These are phyloP conservation scores for Notarius quadriscutis DNA, from an alignment of 2,113 vertebrate species.

Conservation along the genomic window DNA sequence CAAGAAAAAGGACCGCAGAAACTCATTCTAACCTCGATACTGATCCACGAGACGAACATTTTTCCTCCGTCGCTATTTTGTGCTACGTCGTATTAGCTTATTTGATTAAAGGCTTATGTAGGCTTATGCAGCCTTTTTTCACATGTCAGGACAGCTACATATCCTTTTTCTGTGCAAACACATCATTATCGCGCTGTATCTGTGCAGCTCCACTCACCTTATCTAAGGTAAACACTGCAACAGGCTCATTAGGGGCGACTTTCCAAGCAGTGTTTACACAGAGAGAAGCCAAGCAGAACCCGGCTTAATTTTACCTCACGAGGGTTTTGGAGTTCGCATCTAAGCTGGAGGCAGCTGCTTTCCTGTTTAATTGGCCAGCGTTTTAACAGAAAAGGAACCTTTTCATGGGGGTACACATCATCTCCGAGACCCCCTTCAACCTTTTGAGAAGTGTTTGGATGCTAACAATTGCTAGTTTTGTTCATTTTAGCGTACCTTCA, in stretches of 20 bases:
- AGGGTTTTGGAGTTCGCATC: conserved; percentile 17
- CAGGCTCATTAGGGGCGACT: conserved; percentile 82
- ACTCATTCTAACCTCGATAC: background rate
- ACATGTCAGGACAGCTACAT: conserved; percentile 41
- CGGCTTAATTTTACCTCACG: conserved; percentile 13
- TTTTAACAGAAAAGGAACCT: conserved; percentile 3
- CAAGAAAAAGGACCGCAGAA: background rate
- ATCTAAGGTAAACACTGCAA: conserved; percentile 94
- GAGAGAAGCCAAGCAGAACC: conserved; percentile 38
- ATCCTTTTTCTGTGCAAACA: conserved; percentile 78
- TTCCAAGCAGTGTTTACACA: conserved; percentile 80
- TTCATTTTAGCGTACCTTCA: too few species aligned
- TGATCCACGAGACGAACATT: too few species aligned
- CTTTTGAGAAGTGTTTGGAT: background rate
- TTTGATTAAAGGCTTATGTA: conserved; percentile 25
- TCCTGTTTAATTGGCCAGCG: conserved; percentile 12
- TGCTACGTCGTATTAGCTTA: conserved; percentile 4
- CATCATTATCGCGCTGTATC: conserved; percentile 74
- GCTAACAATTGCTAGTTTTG: background rate
- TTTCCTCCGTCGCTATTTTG: background rate
- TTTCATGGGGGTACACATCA: background rate
- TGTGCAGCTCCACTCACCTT: conserved; percentile 80
- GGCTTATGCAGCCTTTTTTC: background rate
- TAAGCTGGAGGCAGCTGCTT: conserved; percentile 4
- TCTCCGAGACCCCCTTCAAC: background rate